These are phyloP conservation scores for Atherix ibis DNA, from an alignment of 2,888 invertebrate genomes.

Conservation along the genomic window DNA sequence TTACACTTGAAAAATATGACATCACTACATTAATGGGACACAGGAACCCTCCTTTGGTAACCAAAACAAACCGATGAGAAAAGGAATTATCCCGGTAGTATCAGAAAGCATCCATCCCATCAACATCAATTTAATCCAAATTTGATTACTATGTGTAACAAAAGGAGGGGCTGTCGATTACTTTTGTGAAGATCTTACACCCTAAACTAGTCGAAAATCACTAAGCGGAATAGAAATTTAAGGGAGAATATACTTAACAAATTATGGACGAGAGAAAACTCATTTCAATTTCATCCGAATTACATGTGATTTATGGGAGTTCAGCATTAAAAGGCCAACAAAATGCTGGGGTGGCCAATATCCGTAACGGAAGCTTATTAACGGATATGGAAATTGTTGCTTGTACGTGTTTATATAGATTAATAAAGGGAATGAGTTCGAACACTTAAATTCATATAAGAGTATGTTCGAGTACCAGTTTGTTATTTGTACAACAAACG, in stretches of 20 bases:
- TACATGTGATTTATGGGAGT: background rate
- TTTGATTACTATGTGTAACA: slow-evolving; percentile 10
- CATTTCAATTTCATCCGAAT: background rate
- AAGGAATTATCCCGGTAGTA: too few relatives aligned
- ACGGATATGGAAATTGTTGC: background rate
- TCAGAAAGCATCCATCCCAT: background rate
- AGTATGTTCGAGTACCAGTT: too few relatives aligned
- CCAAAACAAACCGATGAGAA: too few relatives aligned
- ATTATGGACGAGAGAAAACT: background rate
- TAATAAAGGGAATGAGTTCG: too few relatives aligned
- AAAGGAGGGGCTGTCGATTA: background rate
- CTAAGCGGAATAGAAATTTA: too few relatives aligned
- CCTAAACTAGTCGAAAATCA: background rate
- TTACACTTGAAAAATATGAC: too few relatives aligned
- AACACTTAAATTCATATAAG: too few relatives aligned
- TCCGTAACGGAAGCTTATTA: background rate
- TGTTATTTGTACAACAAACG: too few relatives aligned
- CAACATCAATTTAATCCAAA: slow-evolving; percentile 13
- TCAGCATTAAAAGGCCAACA: too few relatives aligned
- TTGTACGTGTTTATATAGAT: too few relatives aligned
- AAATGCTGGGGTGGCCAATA: background rate
- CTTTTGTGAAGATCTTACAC: background rate
- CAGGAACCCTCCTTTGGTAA: too few relatives aligned
- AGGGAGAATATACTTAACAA: background rate
- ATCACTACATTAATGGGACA: too few relatives aligned